Evolutionary conservation across 2,113 vertebrate species (phyloP).

Genomic region (Forbesichthys agassizii): DNA sequence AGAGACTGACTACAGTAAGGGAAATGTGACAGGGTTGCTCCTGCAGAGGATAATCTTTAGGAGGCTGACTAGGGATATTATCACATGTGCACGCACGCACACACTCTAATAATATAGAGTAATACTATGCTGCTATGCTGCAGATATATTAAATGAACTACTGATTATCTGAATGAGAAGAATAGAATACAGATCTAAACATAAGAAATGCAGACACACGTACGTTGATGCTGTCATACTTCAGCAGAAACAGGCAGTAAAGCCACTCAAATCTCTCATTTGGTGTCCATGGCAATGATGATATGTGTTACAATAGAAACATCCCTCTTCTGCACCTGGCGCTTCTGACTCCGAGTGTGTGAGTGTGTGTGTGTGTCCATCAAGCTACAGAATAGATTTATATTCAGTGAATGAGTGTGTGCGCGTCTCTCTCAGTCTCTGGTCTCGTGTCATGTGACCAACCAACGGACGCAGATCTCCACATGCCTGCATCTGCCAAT

Average conservation of each 20-base stretch:
- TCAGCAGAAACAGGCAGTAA: not conserved
- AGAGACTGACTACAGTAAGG: constrained; percentile 25
- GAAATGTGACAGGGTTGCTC: constrained; percentile 67
- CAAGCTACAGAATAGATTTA: too few species aligned
- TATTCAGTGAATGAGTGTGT: not conserved
- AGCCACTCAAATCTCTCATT: not conserved
- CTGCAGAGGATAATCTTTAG: constrained; percentile 62
- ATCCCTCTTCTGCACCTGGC: not conserved
- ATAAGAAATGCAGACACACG: constrained; percentile 7
- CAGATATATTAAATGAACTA: constrained; percentile 9
- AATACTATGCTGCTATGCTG: constrained; percentile 23
- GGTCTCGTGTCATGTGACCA: too few species aligned
- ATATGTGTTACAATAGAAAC: not conserved
- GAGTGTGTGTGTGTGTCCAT: not conserved
- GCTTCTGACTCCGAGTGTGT: not conserved
- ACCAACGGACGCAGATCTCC: not conserved
- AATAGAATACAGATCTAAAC: constrained; percentile 22
- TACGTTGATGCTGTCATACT: not conserved
- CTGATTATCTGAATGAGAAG: constrained; percentile 20
- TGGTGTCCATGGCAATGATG: not conserved
- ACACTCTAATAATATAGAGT: not conserved
- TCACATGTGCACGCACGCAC: constrained; percentile 38
- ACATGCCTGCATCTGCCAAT: not conserved
- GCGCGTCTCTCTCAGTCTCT: not conserved
- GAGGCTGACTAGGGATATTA: constrained; percentile 68